Evolutionary conservation across 92 coral and sea anemone species (phyloP).

Genomic region (Heliopora coerulea): DNA sequence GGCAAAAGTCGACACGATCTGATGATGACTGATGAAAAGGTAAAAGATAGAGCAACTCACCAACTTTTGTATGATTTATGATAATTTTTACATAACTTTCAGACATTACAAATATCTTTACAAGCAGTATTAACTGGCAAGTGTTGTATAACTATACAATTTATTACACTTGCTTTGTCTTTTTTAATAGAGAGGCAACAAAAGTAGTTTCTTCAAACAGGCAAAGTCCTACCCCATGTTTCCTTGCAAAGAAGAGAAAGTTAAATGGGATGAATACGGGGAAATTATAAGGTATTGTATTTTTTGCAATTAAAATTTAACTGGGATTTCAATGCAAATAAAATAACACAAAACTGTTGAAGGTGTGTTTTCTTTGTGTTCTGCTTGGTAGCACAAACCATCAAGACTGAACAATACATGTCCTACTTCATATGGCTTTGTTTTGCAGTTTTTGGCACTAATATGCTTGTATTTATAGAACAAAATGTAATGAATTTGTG

Average conservation of each 20-base stretch:
- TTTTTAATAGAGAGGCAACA: conserved; percentile 73
- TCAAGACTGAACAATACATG: too few relatives aligned
- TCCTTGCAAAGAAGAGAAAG: conserved; percentile 90
- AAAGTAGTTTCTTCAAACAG: conserved; percentile 95
- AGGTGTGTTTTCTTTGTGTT: too few relatives aligned
- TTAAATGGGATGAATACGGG: conserved; percentile 98
- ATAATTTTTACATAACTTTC: neutral
- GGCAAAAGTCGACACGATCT: conserved; percentile 80
- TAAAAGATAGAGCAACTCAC: too few relatives aligned
- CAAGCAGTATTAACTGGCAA: neutral
- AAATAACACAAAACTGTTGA: too few relatives aligned
- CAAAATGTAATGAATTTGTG: too few relatives aligned
- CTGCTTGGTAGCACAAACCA: too few relatives aligned
- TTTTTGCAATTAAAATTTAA: neutral
- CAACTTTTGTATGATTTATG: neutral
- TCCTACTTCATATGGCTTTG: too few relatives aligned
- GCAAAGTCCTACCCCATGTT: conserved; percentile 99
- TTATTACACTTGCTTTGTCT: too few relatives aligned
- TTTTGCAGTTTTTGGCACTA: too few relatives aligned
- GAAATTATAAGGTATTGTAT: conserved; percentile 76
- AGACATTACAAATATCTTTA: neutral
- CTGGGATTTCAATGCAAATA: too few relatives aligned
- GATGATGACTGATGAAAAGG: conserved; percentile 98
- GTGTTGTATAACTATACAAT: too few relatives aligned
- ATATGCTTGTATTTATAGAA: too few relatives aligned